These are phyloP conservation scores for Lepisosteus oculatus DNA, from an alignment of 2,113 vertebrate genomes.

Conservation along the genomic window DNA sequence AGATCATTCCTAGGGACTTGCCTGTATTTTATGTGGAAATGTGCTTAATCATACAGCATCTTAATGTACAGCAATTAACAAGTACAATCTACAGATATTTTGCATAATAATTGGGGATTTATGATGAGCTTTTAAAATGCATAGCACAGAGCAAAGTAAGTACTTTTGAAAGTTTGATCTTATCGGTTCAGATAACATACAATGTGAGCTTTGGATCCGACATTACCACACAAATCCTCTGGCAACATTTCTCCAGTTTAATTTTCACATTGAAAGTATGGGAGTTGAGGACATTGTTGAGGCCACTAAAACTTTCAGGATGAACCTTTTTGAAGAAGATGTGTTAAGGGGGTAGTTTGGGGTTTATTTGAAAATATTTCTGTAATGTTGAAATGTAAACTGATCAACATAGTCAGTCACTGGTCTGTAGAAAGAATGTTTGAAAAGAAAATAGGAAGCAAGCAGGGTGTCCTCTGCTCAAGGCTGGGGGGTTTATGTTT, in stretches of 20 bases:
- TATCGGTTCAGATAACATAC: slow-evolving; percentile 41
- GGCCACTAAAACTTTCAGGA: not conserved
- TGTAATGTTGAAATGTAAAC: too few species aligned
- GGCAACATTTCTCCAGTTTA: slow-evolving; percentile 31
- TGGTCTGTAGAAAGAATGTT: too few species aligned
- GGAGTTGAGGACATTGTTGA: slow-evolving; percentile 21
- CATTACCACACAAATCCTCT: slow-evolving; percentile 42
- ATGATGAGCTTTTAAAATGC: slow-evolving; percentile 28
- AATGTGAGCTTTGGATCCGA: slow-evolving; percentile 34
- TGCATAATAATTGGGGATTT: slow-evolving; percentile 45
- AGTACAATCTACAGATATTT: not conserved
- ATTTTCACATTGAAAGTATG: slow-evolving; percentile 20
- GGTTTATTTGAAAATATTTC: too few species aligned
- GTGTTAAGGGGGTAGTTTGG: too few species aligned
- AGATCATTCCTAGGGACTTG: too few species aligned
- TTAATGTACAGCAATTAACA: not conserved
- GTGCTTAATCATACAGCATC: not conserved
- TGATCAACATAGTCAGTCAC: too few species aligned
- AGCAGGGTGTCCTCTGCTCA: too few species aligned
- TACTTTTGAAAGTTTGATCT: slow-evolving; percentile 27
- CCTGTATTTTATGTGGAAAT: not conserved
- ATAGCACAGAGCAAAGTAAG: slow-evolving; percentile 41
- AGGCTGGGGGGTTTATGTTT: too few species aligned
- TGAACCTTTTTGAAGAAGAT: too few species aligned
- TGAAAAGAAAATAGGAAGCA: too few species aligned